These are phyloP conservation scores for Monoplex corrugatus DNA, from an alignment of 2,888 invertebrate species.

Conservation along the genomic window DNA sequence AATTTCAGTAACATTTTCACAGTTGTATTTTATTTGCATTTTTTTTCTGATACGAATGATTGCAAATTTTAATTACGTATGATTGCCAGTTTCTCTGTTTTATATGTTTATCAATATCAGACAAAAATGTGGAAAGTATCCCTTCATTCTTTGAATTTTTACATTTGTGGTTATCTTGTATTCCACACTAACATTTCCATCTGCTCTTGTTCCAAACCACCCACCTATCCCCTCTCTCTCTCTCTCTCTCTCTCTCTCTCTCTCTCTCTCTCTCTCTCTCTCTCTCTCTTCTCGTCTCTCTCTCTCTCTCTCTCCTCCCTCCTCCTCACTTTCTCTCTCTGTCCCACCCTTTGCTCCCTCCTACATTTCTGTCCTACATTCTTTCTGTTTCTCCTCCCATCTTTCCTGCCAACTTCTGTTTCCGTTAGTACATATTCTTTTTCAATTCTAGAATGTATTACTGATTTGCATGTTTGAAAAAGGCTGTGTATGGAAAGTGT, in stretches of 20 bases:
- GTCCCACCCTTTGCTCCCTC: neutral
- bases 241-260: neutral
- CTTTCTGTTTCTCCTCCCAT: neutral
- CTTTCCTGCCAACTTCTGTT: neutral
- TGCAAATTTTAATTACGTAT: neutral
- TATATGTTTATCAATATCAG: neutral
- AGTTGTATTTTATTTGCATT: neutral
- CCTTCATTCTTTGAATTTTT: neutral
- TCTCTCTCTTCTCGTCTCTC: neutral
- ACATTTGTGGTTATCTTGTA: neutral
- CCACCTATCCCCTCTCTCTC: neutral
- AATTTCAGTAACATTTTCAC: conserved; percentile 6
- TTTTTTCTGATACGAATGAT: neutral
- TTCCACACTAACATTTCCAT: neutral
- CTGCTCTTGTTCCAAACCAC: neutral
- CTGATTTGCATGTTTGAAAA: neutral
- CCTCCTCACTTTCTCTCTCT: neutral
- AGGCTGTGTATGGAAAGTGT: conserved; percentile 20
- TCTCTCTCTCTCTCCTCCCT: neutral
- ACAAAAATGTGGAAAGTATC: neutral
- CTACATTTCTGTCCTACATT: too few species aligned
- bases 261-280: neutral
- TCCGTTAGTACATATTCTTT: neutral
- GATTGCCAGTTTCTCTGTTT: neutral
- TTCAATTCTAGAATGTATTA: conserved; percentile 12